These are phyloP conservation scores for Rhea americana DNA, from an alignment of 2,113 vertebrate genomes.

Conservation along the genomic window DNA sequence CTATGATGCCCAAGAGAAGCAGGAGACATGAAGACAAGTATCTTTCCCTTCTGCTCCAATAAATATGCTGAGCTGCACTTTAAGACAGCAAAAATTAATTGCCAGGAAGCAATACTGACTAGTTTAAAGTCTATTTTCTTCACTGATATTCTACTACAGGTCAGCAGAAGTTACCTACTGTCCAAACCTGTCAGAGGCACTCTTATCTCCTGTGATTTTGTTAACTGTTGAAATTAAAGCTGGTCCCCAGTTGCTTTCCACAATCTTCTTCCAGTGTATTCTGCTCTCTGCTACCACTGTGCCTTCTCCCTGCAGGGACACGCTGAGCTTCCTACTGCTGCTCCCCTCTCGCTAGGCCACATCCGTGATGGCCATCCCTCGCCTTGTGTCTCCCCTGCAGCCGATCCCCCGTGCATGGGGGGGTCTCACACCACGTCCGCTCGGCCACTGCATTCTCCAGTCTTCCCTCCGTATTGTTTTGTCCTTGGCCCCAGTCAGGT, in stretches of 20 bases:
- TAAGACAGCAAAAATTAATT: neutral
- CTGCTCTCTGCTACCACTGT: rapidly evolving
- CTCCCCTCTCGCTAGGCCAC: neutral
- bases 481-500: neutral
- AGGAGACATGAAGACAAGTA: neutral
- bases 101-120: neutral
- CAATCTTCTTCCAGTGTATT: neutral
- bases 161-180: neutral
- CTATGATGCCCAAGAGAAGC: neutral
- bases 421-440: neutral
- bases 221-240: neutral
- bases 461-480: neutral
- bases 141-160: neutral
- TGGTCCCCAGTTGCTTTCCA: neutral
- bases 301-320: neutral
- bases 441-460: too few species aligned
- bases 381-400: rapidly evolving
- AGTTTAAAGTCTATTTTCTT: neutral
- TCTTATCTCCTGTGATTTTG: neutral
- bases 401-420: rapidly evolving
- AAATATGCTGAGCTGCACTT: neutral
- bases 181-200: neutral
- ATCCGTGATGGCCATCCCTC: rapidly evolving
- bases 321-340: neutral
- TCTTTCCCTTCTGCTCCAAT: neutral